phyloP scores from a whole-genome alignment of 53 echinoderm and acorn worm species.

The Hippasteria phrygiana region DNA sequence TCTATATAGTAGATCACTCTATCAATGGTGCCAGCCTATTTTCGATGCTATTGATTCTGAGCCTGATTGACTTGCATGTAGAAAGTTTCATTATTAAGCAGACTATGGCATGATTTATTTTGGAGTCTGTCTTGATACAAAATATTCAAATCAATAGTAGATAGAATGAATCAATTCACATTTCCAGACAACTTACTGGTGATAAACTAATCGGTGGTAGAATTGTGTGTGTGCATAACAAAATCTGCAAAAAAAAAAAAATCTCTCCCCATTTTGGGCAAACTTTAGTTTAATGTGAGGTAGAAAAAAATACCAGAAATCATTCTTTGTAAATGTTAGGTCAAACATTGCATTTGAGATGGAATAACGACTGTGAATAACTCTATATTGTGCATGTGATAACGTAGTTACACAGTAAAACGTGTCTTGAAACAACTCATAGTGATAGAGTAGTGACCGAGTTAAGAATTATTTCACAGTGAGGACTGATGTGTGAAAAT shows the following conservation, averaged over 20 bases:
- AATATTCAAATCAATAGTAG: too few species aligned
- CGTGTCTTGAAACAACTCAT: constrained; percentile 50
- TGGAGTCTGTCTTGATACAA: too few species aligned
- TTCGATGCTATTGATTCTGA: too few species aligned
- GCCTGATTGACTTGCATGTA: too few species aligned
- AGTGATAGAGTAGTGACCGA: constrained; percentile 36
- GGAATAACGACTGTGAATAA: constrained; percentile 49
- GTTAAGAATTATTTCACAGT: constrained; percentile 47
- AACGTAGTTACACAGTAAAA: constrained; percentile 37
- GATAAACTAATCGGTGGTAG: background rate
- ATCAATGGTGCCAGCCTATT: background rate
- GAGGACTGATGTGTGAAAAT: background rate
- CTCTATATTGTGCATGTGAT: constrained; percentile 43
- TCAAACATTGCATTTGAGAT: background rate
- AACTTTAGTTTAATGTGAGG: background rate
- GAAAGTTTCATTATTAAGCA: too few species aligned
- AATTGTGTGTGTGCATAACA: constrained; percentile 2
- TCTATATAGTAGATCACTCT: background rate
- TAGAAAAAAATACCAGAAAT: background rate
- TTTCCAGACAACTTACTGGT: too few species aligned
- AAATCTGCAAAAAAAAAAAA: background rate
- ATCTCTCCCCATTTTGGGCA: background rate
- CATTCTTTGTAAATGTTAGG: background rate
- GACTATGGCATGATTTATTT: too few species aligned
- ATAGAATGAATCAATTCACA: too few species aligned